Conservation (phyloP, 2,113 vertebrate genomes). For the Cyprinus carpio region DNA sequence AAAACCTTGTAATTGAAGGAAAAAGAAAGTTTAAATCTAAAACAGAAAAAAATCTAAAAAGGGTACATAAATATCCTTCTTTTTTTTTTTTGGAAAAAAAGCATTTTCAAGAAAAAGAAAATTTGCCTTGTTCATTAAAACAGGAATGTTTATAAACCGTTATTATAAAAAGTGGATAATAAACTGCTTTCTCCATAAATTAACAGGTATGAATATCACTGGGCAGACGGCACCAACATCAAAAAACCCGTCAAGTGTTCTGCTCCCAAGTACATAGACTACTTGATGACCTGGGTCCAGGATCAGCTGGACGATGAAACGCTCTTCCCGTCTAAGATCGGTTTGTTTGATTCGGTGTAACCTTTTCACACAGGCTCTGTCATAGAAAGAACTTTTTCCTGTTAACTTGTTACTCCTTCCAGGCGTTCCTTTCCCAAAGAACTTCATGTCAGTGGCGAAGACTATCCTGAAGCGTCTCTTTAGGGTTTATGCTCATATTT, state of each 20-base stretch:
- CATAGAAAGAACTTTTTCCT: too few relatives aligned
- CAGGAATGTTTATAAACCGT: too few relatives aligned
- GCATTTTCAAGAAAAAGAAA: too few relatives aligned
- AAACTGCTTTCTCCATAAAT: neutral
- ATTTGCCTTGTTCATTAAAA: too few relatives aligned
- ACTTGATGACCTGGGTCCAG: constrained; percentile 98
- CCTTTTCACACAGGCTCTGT: too few relatives aligned
- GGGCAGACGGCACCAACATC: constrained; percentile 97
- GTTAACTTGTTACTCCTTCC: neutral
- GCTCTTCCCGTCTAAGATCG: constrained; percentile 95
- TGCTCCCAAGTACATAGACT: constrained; percentile 95
- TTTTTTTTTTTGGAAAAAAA: too few relatives aligned
- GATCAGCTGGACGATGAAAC: constrained; percentile 98
- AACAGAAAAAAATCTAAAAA: too few relatives aligned
- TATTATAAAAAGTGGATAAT: too few relatives aligned
- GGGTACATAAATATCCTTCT: too few relatives aligned
- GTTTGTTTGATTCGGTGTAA: constrained; percentile 69
- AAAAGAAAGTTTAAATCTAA: too few relatives aligned
- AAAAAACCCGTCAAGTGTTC: constrained; percentile 98
- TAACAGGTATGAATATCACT: constrained; percentile 92
- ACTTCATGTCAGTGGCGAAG: constrained; percentile 98
- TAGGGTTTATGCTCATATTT: constrained; percentile 94
- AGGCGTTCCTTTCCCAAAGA: constrained; percentile 96
- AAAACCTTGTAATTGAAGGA: too few relatives aligned
- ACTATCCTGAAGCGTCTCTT: constrained; percentile 95